A percentile compares a stretch with the other conserved stretches of the same genome.
phyloP scores from a whole-genome alignment of 2,888 invertebrate species.

The Lasius fuliginosus region DNA sequence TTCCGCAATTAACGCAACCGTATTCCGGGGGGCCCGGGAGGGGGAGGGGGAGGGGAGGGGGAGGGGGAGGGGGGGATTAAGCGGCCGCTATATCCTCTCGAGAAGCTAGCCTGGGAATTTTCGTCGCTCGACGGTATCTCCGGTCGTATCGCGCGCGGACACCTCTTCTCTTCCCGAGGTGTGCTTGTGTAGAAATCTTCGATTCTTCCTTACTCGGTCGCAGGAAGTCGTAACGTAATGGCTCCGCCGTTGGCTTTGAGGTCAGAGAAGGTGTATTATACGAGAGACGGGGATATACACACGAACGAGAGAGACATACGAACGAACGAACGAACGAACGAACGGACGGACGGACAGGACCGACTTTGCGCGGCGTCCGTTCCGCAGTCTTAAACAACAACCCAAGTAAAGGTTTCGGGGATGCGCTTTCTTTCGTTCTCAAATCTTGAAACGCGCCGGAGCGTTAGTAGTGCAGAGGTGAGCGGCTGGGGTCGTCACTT shows the following conservation, averaged over 20 bases:
- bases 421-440: slow-evolving; percentile 82
- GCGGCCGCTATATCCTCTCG: slow-evolving; percentile 29
- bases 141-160: slow-evolving; percentile 46
- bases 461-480: slow-evolving; percentile 86
- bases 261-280: slow-evolving; percentile 68
- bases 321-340: slow-evolving; percentile 54
- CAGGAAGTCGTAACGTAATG: slow-evolving; percentile 78
- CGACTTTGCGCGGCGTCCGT: slow-evolving; percentile 67
- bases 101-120: slow-evolving; percentile 41
- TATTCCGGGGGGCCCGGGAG: not conserved
- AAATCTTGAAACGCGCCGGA: slow-evolving; percentile 80
- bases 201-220: slow-evolving; percentile 69
- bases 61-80: not conserved
- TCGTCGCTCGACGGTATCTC: slow-evolving; percentile 44
- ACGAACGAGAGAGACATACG: not conserved
- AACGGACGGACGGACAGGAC: slow-evolving; percentile 20
- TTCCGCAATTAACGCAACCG: slow-evolving; percentile 46
- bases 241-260: slow-evolving; percentile 71
- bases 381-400: slow-evolving; percentile 75
- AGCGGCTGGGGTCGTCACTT: slow-evolving; percentile 85
- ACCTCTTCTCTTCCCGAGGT: slow-evolving; percentile 51
- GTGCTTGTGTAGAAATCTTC: slow-evolving; percentile 61
- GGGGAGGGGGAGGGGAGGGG: not conserved
- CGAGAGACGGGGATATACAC: slow-evolving; percentile 14
- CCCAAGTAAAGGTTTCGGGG: slow-evolving; percentile 77